phyloP scores from a whole-genome alignment of 2,113 vertebrate genomes.

The Mixornis gularis region DNA sequence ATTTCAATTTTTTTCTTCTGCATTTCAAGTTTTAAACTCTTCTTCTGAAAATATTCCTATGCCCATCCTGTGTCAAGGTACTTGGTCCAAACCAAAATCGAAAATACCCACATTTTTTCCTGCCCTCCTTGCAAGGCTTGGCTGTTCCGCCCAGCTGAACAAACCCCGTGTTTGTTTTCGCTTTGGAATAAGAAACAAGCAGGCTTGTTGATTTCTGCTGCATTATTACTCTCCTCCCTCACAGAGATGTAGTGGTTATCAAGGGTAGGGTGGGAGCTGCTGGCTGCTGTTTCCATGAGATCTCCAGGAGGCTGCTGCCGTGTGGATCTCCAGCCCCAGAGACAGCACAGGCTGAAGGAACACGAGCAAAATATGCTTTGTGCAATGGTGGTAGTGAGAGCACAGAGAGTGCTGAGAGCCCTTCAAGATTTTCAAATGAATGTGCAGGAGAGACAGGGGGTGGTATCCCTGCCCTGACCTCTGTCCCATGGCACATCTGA shows the following conservation, averaged over 20 bases:
- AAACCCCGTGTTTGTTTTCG: constrained; percentile 16
- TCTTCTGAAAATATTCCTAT: background rate
- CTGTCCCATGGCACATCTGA: background rate
- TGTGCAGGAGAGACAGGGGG: background rate
- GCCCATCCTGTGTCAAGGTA: background rate
- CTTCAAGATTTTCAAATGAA: background rate
- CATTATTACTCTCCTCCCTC: background rate
- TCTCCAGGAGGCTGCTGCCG: background rate
- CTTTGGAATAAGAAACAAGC: constrained; percentile 6
- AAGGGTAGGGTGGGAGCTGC: background rate
- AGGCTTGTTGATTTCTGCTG: constrained; percentile 42
- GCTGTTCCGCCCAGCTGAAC: background rate
- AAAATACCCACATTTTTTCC: background rate
- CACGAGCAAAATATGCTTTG: rapidly evolving
- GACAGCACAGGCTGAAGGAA: background rate
- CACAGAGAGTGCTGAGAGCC: background rate
- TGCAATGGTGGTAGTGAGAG: background rate
- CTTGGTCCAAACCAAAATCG: background rate
- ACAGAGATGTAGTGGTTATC: background rate
- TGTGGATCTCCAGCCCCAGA: background rate
- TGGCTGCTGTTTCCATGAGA: background rate
- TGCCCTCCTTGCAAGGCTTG: background rate
- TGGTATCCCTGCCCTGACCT: background rate
- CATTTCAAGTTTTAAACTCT: background rate
- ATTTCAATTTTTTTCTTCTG: background rate